A percentile compares a stretch with the other conserved stretches of the same genome.
phyloP scores from a whole-genome alignment of 1,140 invertebrate genomes.

The Heliconius eleuchia region DNA sequence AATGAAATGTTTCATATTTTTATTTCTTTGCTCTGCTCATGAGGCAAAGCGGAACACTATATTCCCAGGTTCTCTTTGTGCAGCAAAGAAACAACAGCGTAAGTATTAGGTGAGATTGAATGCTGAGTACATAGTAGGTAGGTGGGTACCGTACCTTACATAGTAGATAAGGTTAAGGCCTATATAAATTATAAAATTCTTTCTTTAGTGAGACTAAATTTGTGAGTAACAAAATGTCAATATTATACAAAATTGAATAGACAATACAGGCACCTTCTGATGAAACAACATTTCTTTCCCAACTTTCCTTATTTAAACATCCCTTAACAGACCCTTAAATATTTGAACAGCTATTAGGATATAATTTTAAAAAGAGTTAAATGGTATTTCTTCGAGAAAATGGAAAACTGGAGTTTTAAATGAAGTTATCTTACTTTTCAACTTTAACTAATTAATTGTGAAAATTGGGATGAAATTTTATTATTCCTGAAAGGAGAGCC shows the following conservation, averaged over 20 bases:
- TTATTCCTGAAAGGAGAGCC: conserved; percentile 29
- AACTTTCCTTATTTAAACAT: conserved; percentile 30
- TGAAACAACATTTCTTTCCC: neutral
- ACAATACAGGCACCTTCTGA: neutral
- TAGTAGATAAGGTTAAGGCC: too few species aligned
- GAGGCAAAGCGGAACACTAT: too few species aligned
- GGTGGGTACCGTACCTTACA: too few species aligned
- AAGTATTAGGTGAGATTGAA: too few species aligned
- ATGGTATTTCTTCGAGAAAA: conserved; percentile 22
- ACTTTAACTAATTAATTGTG: conserved; percentile 37
- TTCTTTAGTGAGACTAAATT: too few species aligned
- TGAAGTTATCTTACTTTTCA: conserved; percentile 37
- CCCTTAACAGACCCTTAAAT: conserved; percentile 16
- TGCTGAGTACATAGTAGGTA: too few species aligned
- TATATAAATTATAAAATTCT: too few species aligned
- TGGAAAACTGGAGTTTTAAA: conserved; percentile 28
- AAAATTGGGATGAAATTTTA: conserved; percentile 31
- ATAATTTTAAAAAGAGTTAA: conserved; percentile 33
- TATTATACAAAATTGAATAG: neutral
- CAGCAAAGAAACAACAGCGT: too few species aligned
- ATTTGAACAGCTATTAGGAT: conserved; percentile 26
- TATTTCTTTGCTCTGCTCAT: too few species aligned
- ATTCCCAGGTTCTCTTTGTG: too few species aligned
- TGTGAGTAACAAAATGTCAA: neutral
- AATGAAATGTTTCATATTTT: too few species aligned